phyloP scores from a whole-genome alignment of 1,140 invertebrate species.

The honey bee (Apis mellifera) region DNA sequence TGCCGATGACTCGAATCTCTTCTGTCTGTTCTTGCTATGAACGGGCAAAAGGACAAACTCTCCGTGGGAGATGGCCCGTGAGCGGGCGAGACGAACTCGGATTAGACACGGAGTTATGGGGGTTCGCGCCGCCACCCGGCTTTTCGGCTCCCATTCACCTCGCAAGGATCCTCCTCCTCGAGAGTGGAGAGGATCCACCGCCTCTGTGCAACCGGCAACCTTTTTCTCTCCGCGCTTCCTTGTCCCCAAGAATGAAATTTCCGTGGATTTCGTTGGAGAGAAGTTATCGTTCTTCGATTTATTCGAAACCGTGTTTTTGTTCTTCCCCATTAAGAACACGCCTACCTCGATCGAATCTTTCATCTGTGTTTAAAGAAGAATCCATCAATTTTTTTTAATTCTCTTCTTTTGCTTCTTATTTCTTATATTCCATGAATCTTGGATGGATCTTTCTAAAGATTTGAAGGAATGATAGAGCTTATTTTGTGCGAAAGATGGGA shows the following conservation, averaged over 20 bases:
- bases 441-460: no score
- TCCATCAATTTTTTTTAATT: no score
- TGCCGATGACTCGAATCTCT: constrained; percentile 35
- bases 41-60: constrained; percentile 61
- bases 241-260: constrained; percentile 8
- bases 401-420: no score
- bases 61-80: constrained; percentile 66
- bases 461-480: no score
- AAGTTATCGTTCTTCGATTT: constrained; percentile 1
- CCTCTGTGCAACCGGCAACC: background rate
- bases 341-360: no score
- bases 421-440: background rate
- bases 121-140: constrained; percentile 67
- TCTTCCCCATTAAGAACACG: no score
- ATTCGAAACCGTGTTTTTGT: background rate
- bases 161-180: constrained; percentile 38
- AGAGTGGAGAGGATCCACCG: constrained; percentile 43
- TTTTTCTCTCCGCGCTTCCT: background rate
- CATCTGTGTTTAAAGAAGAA: no score
- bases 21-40: constrained; percentile 12
- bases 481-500: no score
- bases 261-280: constrained; percentile 5
- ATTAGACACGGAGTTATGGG: constrained; percentile 74
- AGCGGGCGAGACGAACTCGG: constrained; percentile 74
- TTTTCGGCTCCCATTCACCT: constrained; percentile 59